phyloP scores from a whole-genome alignment of 2,888 invertebrate genomes.

The Nycteola revayana region DNA sequence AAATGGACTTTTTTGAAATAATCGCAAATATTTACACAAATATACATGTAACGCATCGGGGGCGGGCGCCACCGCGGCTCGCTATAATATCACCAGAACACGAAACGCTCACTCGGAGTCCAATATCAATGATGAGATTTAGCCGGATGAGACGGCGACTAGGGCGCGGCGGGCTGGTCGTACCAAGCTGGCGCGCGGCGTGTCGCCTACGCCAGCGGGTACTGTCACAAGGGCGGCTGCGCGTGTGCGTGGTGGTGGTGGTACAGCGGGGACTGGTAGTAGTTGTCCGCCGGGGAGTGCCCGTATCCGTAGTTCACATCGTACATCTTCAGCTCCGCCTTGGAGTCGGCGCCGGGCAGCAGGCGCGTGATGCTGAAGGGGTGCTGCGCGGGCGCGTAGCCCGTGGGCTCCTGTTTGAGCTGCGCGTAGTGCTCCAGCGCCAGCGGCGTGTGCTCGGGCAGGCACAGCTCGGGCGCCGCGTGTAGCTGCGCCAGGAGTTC shows the following conservation, averaged over 20 bases:
- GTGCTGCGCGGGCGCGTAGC: conserved; percentile 92
- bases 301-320: conserved; percentile 86
- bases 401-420: conserved; percentile 89
- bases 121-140: conserved; percentile 67
- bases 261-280: conserved; percentile 92
- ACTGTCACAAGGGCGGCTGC: conserved; percentile 95
- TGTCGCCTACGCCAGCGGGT: conserved; percentile 90
- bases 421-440: conserved; percentile 85
- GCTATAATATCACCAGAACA: conserved; percentile 68
- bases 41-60: conserved; percentile 44
- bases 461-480: conserved; percentile 83
- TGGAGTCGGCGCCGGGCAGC: conserved; percentile 92
- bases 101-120: conserved; percentile 77
- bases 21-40: conserved; percentile 70
- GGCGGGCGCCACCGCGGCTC: conserved; percentile 37
- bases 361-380: conserved; percentile 97
- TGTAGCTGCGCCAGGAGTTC: conserved; percentile 89
- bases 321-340: conserved; percentile 96
- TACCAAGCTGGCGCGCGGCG: conserved; percentile 55
- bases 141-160: conserved; percentile 21
- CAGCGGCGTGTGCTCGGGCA: conserved; percentile 82
- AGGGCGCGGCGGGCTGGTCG: conserved; percentile 48
- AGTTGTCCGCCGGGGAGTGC: conserved; percentile 85
- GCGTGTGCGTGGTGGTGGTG: conserved; percentile 85
- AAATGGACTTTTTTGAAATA: conserved; percentile 54